A percentile compares a stretch with the other conserved stretches of the same genome.
Evolutionary conservation across 2,797 vertebrate species (phyloP).

Genomic region (Distichodus sexfasciatus): DNA sequence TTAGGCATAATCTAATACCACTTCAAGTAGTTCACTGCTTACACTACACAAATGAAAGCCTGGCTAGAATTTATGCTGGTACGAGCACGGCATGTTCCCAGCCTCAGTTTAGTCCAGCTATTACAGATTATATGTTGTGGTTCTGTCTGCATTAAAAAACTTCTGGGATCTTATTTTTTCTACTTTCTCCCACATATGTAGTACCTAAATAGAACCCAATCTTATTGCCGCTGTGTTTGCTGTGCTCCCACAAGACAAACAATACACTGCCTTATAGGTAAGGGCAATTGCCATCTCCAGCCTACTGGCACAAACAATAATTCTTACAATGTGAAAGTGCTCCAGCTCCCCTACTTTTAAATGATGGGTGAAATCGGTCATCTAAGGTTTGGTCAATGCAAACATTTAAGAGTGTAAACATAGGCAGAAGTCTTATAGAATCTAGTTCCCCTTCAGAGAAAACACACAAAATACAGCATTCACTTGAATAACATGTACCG

Average conservation of each 20-base stretch:
- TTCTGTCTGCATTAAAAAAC: background rate
- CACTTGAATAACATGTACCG: too few species aligned
- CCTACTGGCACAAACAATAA: background rate
- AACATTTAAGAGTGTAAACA: conserved; percentile 25
- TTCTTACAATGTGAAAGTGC: conserved; percentile 8
- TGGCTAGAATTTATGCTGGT: background rate
- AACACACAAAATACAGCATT: too few species aligned
- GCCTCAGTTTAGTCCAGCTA: conserved; percentile 2
- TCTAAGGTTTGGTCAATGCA: background rate
- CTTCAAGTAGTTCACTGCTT: conserved; percentile 8
- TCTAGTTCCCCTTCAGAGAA: too few species aligned
- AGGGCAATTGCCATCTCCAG: background rate
- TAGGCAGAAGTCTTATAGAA: too few species aligned
- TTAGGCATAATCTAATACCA: conserved; percentile 14
- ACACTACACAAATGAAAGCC: background rate
- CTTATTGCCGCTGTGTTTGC: conserved; percentile 8
- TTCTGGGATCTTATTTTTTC: background rate
- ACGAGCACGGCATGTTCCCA: background rate
- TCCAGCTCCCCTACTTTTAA: background rate
- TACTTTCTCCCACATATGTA: background rate
- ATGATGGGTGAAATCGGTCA: conserved; percentile 3
- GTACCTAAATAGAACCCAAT: background rate
- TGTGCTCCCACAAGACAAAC: background rate
- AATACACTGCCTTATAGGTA: background rate
- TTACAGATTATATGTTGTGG: conserved; percentile 13